Conservation (phyloP, 2,113 vertebrate species). For the Anolis carolinensis region DNA sequence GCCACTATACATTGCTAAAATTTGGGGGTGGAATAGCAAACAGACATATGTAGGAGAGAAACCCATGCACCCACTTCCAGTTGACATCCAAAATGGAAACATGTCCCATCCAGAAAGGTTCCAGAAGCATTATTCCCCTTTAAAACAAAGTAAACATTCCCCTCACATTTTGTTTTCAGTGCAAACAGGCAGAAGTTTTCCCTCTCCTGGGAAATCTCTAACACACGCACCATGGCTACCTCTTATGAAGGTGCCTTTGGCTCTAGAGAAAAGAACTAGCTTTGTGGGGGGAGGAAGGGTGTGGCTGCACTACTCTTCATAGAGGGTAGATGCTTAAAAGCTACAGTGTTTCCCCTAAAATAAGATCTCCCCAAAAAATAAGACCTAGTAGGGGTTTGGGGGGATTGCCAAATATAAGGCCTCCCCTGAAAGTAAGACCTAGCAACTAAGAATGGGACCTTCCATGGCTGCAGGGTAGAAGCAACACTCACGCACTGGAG, state of each 20-base stretch:
- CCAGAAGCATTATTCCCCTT: neutral
- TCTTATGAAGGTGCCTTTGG: neutral
- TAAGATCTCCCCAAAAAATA: no score
- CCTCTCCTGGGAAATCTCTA: neutral
- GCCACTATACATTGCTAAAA: neutral
- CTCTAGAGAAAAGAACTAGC: neutral
- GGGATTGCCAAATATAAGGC: no score
- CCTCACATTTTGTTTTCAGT: neutral
- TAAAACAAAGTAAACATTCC: neutral
- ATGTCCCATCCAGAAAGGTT: neutral
- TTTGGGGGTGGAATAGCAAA: neutral
- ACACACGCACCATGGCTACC: neutral
- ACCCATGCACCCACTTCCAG: no score
- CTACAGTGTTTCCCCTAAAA: no score
- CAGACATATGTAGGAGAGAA: neutral
- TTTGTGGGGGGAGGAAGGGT: neutral
- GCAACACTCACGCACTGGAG: no score
- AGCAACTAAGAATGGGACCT: no score
- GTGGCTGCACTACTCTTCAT: neutral
- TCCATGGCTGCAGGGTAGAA: neutral
- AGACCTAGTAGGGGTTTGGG: no score
- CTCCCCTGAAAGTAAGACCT: no score
- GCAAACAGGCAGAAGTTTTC: neutral
- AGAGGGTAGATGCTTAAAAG: neutral
- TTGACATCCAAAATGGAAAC: neutral